phyloP scores from a whole-genome alignment of 92 coral and sea anemone species.

The Phenganax subtilis region DNA sequence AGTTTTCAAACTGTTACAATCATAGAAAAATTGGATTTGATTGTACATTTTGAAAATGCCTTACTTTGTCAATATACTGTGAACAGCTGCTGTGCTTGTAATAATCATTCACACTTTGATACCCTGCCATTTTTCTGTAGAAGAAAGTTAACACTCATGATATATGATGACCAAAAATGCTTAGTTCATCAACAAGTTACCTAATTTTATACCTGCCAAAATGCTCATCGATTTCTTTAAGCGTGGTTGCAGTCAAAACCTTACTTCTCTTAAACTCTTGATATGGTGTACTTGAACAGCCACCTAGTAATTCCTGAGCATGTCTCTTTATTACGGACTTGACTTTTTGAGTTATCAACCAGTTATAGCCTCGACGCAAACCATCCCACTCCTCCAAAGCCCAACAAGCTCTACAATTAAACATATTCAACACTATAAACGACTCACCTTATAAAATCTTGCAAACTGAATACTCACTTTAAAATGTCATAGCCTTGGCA shows the following conservation, averaged over 20 bases:
- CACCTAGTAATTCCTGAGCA: conserved; percentile 57
- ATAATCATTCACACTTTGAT: conserved; percentile 65
- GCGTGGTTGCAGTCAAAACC: conserved; percentile 62
- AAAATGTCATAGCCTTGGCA: conserved; percentile 93
- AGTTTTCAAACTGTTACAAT: not conserved
- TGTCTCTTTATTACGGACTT: conserved; percentile 69
- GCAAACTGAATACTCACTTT: conserved; percentile 47
- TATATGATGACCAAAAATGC: too few species aligned
- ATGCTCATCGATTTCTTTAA: conserved; percentile 74
- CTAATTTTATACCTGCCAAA: conserved; percentile 50
- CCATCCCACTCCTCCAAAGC: conserved; percentile 81
- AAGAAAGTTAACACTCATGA: not conserved
- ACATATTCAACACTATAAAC: not conserved
- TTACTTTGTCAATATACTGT: conserved; percentile 68
- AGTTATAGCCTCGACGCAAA: conserved; percentile 74
- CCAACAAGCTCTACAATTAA: conserved; percentile 60
- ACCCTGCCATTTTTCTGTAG: conserved; percentile 80
- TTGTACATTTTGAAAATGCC: not conserved
- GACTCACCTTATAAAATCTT: too few species aligned
- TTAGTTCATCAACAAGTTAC: too few species aligned
- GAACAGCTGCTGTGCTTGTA: conserved; percentile 78
- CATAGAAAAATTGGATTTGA: not conserved
- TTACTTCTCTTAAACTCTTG: conserved; percentile 47
- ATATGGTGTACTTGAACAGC: conserved; percentile 47
- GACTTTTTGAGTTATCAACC: conserved; percentile 73